Conservation (phyloP, 2,888 invertebrate genomes). For the Julus scandinavius region DNA sequence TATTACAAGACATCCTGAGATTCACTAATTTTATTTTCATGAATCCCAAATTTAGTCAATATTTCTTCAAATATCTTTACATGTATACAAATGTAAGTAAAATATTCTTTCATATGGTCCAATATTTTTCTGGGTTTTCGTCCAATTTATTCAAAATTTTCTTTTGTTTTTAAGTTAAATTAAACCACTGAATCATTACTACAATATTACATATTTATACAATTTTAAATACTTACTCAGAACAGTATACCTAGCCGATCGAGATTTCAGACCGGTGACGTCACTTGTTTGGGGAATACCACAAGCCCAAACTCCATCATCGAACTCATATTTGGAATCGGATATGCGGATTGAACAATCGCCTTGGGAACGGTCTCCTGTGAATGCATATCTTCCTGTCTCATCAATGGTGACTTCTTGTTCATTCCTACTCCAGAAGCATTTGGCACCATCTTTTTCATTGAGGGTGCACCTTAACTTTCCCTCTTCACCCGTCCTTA, state of each 20-base stretch:
- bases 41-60: no score
- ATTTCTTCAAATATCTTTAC: no score
- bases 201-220: no score
- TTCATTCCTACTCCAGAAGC: constrained; percentile 18
- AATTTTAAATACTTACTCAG: constrained; percentile 8
- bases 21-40: no score
- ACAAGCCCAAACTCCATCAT: constrained; percentile 27
- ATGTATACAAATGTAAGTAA: no score
- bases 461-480: background rate
- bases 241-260: background rate
- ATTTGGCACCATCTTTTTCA: background rate
- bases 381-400: background rate
- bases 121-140: no score
- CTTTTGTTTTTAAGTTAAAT: no score
- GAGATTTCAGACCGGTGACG: background rate
- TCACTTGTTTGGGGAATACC: background rate
- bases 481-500: constrained; percentile 12
- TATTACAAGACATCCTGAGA: no score
- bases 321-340: background rate
- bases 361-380: background rate
- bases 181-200: no score
- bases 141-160: no score
- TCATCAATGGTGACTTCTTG: background rate
- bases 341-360: constrained; percentile 13
- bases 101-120: no score